phyloP scores from a whole-genome alignment of 2,797 vertebrate species.

The Novumbra hubbsi region DNA sequence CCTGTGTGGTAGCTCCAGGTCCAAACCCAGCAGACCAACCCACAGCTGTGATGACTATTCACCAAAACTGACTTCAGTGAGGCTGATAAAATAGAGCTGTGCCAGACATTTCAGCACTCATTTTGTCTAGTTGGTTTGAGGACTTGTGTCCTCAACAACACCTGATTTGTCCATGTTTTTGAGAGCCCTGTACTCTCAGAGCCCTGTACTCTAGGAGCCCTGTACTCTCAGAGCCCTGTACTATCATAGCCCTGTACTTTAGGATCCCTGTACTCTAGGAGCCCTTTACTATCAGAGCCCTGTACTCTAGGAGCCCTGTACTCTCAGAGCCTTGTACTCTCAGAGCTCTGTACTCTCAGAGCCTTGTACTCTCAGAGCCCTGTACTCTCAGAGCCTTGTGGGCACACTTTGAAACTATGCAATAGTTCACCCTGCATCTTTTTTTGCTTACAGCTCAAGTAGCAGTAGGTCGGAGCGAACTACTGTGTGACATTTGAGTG shows the following conservation, averaged over 20 bases:
- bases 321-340: too few species aligned
- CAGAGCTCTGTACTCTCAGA: too few species aligned
- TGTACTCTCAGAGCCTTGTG: not conserved
- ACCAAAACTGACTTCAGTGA: conserved; percentile 33
- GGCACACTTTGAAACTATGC: not conserved
- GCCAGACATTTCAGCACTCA: conserved; percentile 41
- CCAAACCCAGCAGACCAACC: not conserved
- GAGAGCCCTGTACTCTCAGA: not conserved
- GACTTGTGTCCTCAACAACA: conserved; percentile 44
- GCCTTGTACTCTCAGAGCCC: too few species aligned
- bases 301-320: too few species aligned
- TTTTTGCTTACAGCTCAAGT: not conserved
- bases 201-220: too few species aligned
- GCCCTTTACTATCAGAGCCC: too few species aligned
- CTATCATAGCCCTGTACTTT: too few species aligned
- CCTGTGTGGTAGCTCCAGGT: not conserved
- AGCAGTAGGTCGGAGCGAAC: not conserved
- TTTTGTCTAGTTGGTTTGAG: conserved; percentile 14
- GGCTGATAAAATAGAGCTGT: conserved; percentile 47
- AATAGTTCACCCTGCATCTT: not conserved
- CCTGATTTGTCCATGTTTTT: conserved; percentile 31
- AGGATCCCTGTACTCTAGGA: too few species aligned
- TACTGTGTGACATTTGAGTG: conserved; percentile 21
- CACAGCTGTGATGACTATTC: conserved; percentile 55
- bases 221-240: too few species aligned